Evolutionary conservation across 2,113 vertebrate genomes (phyloP), one percentile per base, ranked within the genome.

Genomic region (Steatornis caripensis): DNA sequence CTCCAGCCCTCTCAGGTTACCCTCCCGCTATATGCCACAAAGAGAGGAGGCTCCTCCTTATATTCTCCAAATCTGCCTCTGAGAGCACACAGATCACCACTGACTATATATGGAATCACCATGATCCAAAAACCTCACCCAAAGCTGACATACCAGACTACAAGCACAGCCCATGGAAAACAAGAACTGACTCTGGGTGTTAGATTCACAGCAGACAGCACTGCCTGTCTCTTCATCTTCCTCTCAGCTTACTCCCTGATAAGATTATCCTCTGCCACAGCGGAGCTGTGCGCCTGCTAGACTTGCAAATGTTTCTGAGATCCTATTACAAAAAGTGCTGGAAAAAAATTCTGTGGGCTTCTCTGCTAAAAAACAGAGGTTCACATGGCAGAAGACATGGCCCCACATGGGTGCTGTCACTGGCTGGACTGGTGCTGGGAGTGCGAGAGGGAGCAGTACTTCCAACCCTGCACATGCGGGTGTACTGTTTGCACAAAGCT

Each of bases 151-250:
- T 11, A 45, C 24, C 45, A 83, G 75, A 65, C 62, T 23, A 49
- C 43, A 64, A 46, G 79, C 76, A 72, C 76, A 94, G 76, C 89
- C 39, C 68, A 43, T 2, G 6, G 89, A n/a, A 64, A 90, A 64
- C 53, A 66, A 58, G 81, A 87, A 70, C 0, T 49, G 26, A 26
- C 60, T 66, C 80, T 0, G 76, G 72, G 69, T 62, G 68, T 54
- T 34, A 39, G 30, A 62, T 32, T 66, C 82, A 57, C 41, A 75
- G 65, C 12, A 4, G 81, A 82, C 85, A 90, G 74, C 55, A 3
- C 79, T 55, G 91, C 79, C 91, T 72, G 71, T 71, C 95, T 70
- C 93, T 71, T 90, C 93, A 76, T 74, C 78, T 87, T 76, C 69
- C 72, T 87, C 90, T 79, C 62, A 51, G 57, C 46, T 90, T 60